Base-by-base conservation (phyloP, 2,888 invertebrate genomes). In the Microctonus aethiopoides region DNA sequence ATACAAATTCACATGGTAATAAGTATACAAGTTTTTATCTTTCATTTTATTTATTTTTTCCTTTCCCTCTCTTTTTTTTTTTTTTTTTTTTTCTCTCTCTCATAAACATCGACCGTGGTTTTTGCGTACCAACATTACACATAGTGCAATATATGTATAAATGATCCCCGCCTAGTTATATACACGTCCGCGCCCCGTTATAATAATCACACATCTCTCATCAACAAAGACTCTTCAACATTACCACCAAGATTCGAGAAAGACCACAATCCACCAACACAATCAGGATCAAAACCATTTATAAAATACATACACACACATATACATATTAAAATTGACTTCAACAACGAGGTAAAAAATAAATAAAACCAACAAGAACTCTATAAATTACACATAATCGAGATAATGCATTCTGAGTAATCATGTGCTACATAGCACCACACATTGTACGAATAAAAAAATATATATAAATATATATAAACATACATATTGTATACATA, bases 101-200 rank as follows among this genome's bases (percentile, higher is more conserved):
- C 59, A 29, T n/a, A 39, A n/a, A 39, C 54, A 61, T 61, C 64
- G n/a, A 59, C 57, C 32, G 46, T 29, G 41, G 67, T 41, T 13
- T n/a, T n/a, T n/a, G 34, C 36, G 67, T n/a, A 66, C 63, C 36
- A 67, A 70, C 66, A 67, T 34, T 63, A 20, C 63, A 20, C 52
- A 46, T 60, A 26, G 57, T 34, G 39, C 39, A 41, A 20, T 56
- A 46, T 32, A 52, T 56, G n/a, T n/a, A n/a, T n/a, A 57, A 57
- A 26, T 32, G 32, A 54, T n/a, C n/a, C n/a, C 13, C 56, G n/a
- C 29, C 32, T 26, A 39, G 39, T 39, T 39, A 13, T 39, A 39
- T 39, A 63, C 51, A 29, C 64, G 64, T 64, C 64, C 64, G 54
- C 54, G 54, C 64, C 64, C 62, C 64, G 54, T 64, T 64, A 64